Evolutionary conservation across 2,797 vertebrate species (phyloP).

Genomic region (Lepilemur ruficaudatus): DNA sequence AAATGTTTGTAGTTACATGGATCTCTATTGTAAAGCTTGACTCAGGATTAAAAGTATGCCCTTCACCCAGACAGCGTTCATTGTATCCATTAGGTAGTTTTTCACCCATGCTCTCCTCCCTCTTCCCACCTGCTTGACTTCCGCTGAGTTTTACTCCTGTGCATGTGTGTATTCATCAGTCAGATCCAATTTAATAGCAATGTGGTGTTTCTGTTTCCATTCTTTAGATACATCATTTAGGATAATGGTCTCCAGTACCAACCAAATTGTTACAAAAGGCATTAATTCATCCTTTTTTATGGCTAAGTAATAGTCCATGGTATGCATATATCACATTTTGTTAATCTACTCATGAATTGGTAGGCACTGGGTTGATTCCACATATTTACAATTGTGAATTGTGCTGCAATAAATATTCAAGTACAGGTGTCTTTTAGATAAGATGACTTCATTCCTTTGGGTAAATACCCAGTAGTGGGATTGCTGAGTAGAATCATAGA

Average conservation of each 20-base stretch:
- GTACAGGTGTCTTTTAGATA: neutral
- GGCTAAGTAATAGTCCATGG: too few species aligned
- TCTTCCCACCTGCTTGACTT: neutral
- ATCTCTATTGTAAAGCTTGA: neutral
- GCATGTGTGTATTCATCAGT: neutral
- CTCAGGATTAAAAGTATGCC: neutral
- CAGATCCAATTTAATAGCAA: neutral
- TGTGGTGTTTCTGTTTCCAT: neutral
- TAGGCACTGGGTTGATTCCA: neutral
- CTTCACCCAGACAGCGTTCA: neutral
- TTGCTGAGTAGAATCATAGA: fast-evolving
- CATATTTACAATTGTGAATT: neutral
- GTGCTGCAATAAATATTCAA: neutral
- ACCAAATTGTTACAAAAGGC: too few species aligned
- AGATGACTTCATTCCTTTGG: neutral
- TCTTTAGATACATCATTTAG: neutral
- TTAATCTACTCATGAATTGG: neutral
- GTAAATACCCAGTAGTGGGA: neutral
- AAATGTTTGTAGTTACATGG: neutral
- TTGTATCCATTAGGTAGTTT: neutral
- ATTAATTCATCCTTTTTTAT: too few species aligned
- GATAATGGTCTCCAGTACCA: neutral
- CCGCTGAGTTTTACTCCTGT: neutral
- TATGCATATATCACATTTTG: too few species aligned
- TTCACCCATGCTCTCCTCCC: neutral